These are phyloP conservation scores for Papilio xuthus DNA, from an alignment of 1,140 invertebrate species.

Conservation along the genomic window DNA sequence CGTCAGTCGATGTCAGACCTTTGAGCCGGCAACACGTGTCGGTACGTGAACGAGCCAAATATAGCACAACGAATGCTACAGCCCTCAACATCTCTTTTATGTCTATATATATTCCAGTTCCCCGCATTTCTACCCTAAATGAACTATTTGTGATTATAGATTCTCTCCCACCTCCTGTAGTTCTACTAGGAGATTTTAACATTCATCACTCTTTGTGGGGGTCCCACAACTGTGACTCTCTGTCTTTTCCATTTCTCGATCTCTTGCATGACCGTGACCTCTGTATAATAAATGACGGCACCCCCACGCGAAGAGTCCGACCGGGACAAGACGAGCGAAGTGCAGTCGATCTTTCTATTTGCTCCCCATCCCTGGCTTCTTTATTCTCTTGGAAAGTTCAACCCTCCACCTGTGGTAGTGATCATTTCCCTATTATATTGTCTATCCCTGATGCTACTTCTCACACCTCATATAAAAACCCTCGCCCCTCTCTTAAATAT, in stretches of 20 bases:
- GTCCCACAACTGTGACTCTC: too few species aligned
- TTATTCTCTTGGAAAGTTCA: constrained; percentile 13
- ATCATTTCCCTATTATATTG: too few species aligned
- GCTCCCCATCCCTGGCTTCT: constrained; percentile 34
- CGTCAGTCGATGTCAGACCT: too few species aligned
- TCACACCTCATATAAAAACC: too few species aligned
- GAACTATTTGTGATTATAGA: constrained; percentile 14
- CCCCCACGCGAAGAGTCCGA: constrained; percentile 25
- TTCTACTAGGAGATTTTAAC: constrained; percentile 37
- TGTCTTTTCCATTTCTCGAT: background rate
- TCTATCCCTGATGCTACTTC: too few species aligned
- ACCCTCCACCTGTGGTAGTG: too few species aligned
- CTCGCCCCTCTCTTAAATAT: too few species aligned
- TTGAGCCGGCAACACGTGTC: too few species aligned
- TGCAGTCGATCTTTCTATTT: constrained; percentile 33
- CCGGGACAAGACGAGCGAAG: constrained; percentile 24
- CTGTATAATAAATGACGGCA: constrained; percentile 41
- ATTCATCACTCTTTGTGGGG: constrained; percentile 1
- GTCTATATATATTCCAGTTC: constrained; percentile 42
- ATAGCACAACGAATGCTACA: too few species aligned
- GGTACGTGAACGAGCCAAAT: too few species aligned
- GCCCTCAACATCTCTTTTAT: constrained; percentile 31
- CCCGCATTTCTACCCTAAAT: background rate
- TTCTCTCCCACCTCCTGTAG: background rate
- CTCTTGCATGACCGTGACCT: constrained; percentile 30